These are phyloP conservation scores for Drosophila arawakana DNA, from an alignment of 1,140 invertebrate genomes.

Conservation along the genomic window DNA sequence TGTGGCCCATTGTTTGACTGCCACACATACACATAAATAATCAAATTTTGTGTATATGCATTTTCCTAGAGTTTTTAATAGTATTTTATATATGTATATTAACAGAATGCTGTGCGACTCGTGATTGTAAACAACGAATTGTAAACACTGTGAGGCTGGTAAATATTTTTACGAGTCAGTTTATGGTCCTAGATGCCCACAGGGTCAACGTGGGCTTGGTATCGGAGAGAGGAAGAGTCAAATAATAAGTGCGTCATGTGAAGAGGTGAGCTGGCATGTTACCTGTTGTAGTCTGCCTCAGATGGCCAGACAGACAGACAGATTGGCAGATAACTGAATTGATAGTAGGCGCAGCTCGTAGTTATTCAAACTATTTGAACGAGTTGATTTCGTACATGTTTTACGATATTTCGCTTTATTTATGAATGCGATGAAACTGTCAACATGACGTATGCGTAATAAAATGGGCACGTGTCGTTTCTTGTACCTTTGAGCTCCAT, in stretches of 20 bases:
- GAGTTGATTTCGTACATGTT: neutral
- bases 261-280: conserved; percentile 21
- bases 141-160: conserved; percentile 39
- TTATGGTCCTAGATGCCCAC: conserved; percentile 44
- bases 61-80: conserved; percentile 64
- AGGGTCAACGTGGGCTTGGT: neutral
- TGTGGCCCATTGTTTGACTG: neutral
- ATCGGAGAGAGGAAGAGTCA: neutral
- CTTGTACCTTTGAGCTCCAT: no score
- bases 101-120: conserved; percentile 20
- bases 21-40: neutral
- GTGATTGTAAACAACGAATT: conserved; percentile 62
- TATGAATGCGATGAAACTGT: conserved; percentile 59
- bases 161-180: conserved; percentile 71
- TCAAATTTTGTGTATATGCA: conserved; percentile 55
- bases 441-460: conserved; percentile 60
- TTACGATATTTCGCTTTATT: conserved; percentile 16
- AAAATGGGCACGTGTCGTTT: no score
- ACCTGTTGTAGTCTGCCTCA: neutral
- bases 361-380: conserved; percentile 56
- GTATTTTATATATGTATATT: conserved; percentile 56
- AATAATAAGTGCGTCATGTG: conserved; percentile 39
- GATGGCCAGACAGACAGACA: neutral
- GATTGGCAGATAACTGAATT: neutral
- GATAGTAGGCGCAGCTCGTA: conserved; percentile 17